Conservation (phyloP, 2,797 vertebrate genomes). For the Furcifer pardalis region DNA sequence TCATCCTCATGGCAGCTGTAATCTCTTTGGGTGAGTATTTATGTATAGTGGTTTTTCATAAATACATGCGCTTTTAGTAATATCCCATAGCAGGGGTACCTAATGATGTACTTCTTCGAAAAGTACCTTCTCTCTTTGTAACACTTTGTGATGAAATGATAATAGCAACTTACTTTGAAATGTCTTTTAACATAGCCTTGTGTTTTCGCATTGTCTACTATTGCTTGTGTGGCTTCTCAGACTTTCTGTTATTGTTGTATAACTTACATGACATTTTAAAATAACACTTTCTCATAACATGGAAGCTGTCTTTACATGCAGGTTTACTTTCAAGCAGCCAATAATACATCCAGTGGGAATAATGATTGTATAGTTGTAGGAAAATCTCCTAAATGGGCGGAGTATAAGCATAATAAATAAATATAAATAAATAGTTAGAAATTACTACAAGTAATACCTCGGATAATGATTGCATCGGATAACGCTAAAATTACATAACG, state of each 20-base stretch:
- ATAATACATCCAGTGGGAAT: not conserved
- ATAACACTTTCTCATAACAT: not conserved
- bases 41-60: too few species aligned
- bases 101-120: too few species aligned
- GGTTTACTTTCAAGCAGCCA: not conserved
- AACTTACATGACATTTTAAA: not conserved
- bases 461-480: too few species aligned
- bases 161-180: not conserved
- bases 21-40: not conserved
- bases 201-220: not conserved
- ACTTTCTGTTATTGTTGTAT: not conserved
- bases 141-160: not conserved
- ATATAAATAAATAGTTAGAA: too few species aligned
- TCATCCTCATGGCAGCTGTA: not conserved
- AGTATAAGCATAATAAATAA: not conserved
- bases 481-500: too few species aligned
- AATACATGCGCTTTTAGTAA: not conserved
- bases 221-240: not conserved
- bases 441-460: too few species aligned
- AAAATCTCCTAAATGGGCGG: too few species aligned
- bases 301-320: not conserved
- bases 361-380: not conserved
- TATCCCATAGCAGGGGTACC: too few species aligned
- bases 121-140: too few species aligned
- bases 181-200: not conserved